These are phyloP conservation scores for Pseudorasbora parva DNA, from an alignment of 2,113 vertebrate species.

Conservation along the genomic window DNA sequence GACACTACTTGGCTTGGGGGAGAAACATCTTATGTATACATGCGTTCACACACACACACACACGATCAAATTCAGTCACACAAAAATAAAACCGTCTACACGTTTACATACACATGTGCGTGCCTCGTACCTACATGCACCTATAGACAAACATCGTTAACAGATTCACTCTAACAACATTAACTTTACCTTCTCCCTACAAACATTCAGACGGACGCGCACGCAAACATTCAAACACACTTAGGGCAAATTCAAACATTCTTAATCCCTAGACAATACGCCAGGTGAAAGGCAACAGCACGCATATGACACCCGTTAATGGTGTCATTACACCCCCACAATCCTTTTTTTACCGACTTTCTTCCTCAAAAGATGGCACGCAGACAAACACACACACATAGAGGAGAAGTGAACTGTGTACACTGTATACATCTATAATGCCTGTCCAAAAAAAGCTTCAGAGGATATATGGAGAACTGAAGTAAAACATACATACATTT, in stretches of 20 bases:
- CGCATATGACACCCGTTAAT: constrained; percentile 55
- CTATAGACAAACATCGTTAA: background rate
- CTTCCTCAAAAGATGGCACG: constrained; percentile 18
- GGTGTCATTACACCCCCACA: constrained; percentile 39
- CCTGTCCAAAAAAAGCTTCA: constrained; percentile 46
- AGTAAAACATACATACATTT: constrained; percentile 34
- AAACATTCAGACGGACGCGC: constrained; percentile 1
- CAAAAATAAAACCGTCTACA: constrained; percentile 36
- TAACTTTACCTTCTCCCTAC: constrained; percentile 10
- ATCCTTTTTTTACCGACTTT: constrained; percentile 12
- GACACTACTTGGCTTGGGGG: constrained; percentile 68
- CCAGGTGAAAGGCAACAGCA: constrained; percentile 57
- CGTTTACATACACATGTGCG: constrained; percentile 24
- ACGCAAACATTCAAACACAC: constrained; percentile 25
- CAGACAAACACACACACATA: constrained; percentile 19
- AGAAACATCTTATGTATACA: constrained; percentile 46
- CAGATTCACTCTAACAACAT: background rate
- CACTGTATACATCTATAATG: constrained; percentile 46
- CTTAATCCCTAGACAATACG: constrained; percentile 20
- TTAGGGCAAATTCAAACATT: background rate
- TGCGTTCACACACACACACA: constrained; percentile 38
- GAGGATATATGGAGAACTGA: constrained; percentile 42
- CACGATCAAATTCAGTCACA: constrained; percentile 45
- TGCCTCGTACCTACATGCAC: constrained; percentile 5
- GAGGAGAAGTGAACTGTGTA: constrained; percentile 40